Evolutionary conservation across 2,888 invertebrate species (phyloP), one percentile per base, ranked within the genome.

Genomic region (Melanostoma scalare): DNA sequence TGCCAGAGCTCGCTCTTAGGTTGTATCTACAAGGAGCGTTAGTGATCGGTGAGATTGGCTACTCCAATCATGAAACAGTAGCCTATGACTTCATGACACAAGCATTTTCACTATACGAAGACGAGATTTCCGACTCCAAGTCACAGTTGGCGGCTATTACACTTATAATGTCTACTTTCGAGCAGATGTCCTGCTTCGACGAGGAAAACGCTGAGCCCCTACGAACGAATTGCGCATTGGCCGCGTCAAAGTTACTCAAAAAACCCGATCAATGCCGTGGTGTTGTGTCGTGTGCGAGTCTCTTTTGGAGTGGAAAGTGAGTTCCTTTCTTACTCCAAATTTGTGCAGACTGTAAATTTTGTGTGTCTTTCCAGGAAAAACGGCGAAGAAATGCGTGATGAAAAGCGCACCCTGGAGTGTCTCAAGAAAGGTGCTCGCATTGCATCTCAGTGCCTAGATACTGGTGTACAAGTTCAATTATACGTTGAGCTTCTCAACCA

Each of bases 221-320:
- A 88, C 94, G 98, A 46, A 98, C 98, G 2, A 98, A 99, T 89
- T 99, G 98, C 91, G 98, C 98, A 0, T 92, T 99, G 56, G 98
- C 99, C 0, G 98, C 99, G 5, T 96, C 98, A 85, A 98, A 98
- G 89, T 93, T 99, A 87, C 93, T 99, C 36, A 98, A 99, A 92
- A 99, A 99, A 88, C 98, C 99, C 0, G 99, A 99, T 92, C 99
- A 99, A 90, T 98, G 98, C 88, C 93, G 99, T 46, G 99, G 97
- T 0, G 98, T 99, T 0, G 96, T 97, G 0, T 94, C 96, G 0
- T 98, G 98, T 90, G 96, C 99, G 0, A 98, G 99, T 90, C 94
- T 99, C 79, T 99, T 99, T 92, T 99, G 99, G 99, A 97, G 97
- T 85, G 97, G 96, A 10, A 94, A 96, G 86, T 93, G 87, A 87